Conservation (phyloP, 2,888 invertebrate species). For the Calliopum simillimum region DNA sequence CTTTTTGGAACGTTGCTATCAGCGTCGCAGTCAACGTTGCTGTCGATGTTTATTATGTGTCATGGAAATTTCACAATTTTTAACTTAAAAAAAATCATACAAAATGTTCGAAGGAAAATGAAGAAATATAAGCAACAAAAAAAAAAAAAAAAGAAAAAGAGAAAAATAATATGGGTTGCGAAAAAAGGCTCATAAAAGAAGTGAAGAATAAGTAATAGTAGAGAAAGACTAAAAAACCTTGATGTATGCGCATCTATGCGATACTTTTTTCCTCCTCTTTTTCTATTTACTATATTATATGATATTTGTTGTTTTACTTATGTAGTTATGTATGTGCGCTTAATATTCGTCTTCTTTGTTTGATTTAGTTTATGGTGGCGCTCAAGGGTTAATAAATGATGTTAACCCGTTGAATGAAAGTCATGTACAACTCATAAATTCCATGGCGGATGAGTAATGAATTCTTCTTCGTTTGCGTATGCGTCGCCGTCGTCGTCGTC, state of each 20-base stretch:
- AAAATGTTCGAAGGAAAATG: background rate
- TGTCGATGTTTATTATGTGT: constrained; percentile 9
- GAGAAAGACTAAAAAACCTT: background rate
- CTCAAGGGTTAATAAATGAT: background rate
- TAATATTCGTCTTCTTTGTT: no score
- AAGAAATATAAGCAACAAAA: constrained; percentile 18
- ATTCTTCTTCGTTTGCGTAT: no score
- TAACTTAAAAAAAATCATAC: background rate
- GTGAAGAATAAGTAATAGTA: no score
- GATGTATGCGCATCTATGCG: background rate
- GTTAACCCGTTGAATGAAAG: constrained; percentile 8
- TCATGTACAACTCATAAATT: background rate
- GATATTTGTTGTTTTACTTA: no score
- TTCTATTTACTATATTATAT: constrained; percentile 1
- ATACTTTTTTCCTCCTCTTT: background rate
- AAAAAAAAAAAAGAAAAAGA: constrained; percentile 8
- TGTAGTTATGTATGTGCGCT: background rate
- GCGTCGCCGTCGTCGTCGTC: no score
- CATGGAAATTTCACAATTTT: constrained; percentile 23
- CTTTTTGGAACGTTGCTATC: background rate
- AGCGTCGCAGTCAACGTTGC: background rate
- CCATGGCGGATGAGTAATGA: no score
- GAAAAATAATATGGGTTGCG: no score
- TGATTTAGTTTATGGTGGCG: no score
- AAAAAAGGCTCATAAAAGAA: no score